Evolutionary conservation across 53 echinoderm and acorn worm species (phyloP).

Genomic region (Hippasteria phrygiana): DNA sequence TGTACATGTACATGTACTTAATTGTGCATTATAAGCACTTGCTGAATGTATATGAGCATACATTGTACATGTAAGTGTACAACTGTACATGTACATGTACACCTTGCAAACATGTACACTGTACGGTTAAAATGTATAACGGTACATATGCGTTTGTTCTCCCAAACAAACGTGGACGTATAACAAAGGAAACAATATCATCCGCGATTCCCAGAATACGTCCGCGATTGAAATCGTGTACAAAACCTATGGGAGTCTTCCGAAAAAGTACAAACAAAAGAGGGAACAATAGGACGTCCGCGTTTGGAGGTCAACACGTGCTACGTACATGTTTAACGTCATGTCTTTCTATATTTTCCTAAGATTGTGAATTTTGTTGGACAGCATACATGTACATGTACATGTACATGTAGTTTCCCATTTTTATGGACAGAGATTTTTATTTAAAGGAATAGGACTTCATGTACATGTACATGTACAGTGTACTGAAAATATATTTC

Average conservation of each 20-base stretch:
- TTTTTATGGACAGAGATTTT: not conserved
- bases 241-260: no score
- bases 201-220: no score
- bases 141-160: no score
- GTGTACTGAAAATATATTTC: not conserved
- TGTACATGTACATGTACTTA: slow-evolving; percentile 10
- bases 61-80: slow-evolving; percentile 8
- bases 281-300: no score
- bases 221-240: no score
- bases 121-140: not conserved
- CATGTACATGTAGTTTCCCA: not conserved
- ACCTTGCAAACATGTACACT: not conserved
- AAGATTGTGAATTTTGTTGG: no score
- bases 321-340: no score
- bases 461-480: not conserved
- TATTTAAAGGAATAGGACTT: not conserved
- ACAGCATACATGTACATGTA: slow-evolving; percentile 42
- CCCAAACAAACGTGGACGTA: no score
- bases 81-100: not conserved
- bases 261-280: no score
- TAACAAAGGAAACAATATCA: no score
- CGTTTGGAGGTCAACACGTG: no score
- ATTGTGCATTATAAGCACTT: not conserved
- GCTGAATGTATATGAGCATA: not conserved
- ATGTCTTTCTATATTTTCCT: no score